A percentile compares a stretch with the other conserved stretches of the same genome.
Evolutionary conservation across 2,113 vertebrate genomes (phyloP).

Genomic region (Okapia johnstoni): DNA sequence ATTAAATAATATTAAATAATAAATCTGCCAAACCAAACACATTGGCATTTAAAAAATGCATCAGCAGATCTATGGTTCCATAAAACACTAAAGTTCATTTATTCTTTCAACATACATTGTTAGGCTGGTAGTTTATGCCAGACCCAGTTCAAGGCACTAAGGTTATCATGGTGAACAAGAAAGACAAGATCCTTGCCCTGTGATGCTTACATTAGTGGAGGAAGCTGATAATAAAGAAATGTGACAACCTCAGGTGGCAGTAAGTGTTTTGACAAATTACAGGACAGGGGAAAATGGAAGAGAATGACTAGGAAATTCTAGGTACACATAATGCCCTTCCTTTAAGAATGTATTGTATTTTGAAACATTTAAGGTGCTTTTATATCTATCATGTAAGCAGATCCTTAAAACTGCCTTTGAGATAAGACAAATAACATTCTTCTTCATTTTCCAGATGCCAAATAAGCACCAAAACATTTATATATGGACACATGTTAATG

Average conservation of each 20-base stretch:
- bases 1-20: neutral
- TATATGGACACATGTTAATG: neutral
- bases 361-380: neutral
- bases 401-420: neutral
- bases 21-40: neutral
- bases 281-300: neutral
- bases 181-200: neutral
- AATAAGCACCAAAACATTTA: neutral
- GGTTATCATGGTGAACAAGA: neutral
- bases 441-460: neutral
- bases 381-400: neutral
- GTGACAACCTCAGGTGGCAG: neutral
- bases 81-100: neutral
- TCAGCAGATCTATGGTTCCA: neutral
- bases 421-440: neutral
- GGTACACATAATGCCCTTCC: neutral
- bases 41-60: slow-evolving; percentile 15
- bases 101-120: neutral
- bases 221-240: neutral
- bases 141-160: neutral
- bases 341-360: neutral
- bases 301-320: neutral
- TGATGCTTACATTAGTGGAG: neutral
- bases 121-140: neutral
- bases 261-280: neutral